Percentiles rank a stretch among this genome's conserved stretches.
These are phyloP conservation scores for Pemphigus obesinymphae DNA, from an alignment of 1,140 invertebrate genomes.

Conservation along the genomic window DNA sequence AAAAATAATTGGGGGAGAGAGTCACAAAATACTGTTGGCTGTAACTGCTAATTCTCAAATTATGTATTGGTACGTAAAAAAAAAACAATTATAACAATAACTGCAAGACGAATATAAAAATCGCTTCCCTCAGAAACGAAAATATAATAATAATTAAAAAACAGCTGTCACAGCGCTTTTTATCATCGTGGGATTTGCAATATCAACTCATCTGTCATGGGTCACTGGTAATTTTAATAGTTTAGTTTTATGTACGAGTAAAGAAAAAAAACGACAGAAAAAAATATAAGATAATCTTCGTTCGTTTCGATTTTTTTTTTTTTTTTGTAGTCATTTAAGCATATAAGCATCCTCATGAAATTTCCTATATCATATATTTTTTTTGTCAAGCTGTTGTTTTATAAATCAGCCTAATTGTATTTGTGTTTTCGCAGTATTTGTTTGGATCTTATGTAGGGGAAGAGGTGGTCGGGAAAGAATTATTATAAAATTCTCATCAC, in stretches of 20 bases:
- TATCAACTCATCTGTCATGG: constrained; percentile 22
- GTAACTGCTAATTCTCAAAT: too few species aligned
- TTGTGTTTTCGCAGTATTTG: not conserved
- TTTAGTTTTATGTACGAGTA: not conserved
- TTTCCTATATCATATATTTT: not conserved
- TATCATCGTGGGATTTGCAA: constrained; percentile 38
- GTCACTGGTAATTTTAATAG: not conserved
- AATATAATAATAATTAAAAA: too few species aligned
- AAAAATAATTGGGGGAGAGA: too few species aligned
- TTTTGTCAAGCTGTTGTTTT: not conserved
- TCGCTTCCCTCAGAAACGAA: too few species aligned
- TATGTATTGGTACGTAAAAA: too few species aligned
- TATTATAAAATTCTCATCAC: too few species aligned
- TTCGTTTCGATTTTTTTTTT: not conserved
- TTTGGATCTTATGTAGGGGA: not conserved
- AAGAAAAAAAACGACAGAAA: not conserved
- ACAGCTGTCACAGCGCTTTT: not conserved
- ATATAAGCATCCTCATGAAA: not conserved
- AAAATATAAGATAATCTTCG: constrained; percentile 6
- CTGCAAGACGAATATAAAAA: too few species aligned
- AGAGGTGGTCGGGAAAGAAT: too few species aligned
- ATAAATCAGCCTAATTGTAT: not conserved
- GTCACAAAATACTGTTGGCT: too few species aligned
- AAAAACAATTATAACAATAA: too few species aligned
- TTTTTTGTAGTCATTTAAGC: not conserved